Evolutionary conservation across 1,140 invertebrate genomes (phyloP).

Genomic region (Bemisia tabaci): DNA sequence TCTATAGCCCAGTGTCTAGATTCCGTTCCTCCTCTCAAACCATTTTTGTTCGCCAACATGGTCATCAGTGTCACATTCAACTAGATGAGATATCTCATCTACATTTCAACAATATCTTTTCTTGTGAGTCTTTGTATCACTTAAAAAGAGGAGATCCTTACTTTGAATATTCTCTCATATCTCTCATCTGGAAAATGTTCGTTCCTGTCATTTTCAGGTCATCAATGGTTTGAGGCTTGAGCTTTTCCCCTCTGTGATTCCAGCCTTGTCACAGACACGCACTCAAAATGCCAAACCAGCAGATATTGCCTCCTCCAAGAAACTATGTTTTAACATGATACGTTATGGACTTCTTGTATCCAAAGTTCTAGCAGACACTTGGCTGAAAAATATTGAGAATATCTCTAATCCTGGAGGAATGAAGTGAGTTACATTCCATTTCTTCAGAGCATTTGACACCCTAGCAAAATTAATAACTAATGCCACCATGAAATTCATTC

Average conservation of each 20-base stretch:
- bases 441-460: background rate
- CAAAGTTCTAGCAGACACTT: conserved; percentile 18
- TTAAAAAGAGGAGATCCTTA: no score
- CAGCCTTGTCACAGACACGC: conserved; percentile 1
- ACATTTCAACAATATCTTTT: no score
- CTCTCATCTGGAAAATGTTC: no score
- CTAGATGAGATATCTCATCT: no score
- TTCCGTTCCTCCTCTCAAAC: no score
- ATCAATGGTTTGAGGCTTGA: conserved; percentile 17
- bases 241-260: conserved; percentile 7
- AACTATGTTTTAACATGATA: conserved; percentile 13
- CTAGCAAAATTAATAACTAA: background rate
- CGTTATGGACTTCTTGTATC: conserved; percentile 17
- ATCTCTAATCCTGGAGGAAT: conserved; percentile 13
- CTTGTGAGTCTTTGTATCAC: no score
- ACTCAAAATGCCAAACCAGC: background rate
- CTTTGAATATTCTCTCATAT: no score
- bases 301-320: conserved; percentile 2
- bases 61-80: no score
- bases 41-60: no score
- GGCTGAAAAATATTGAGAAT: conserved; percentile 22
- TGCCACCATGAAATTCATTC: background rate
- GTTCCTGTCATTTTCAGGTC: conserved; percentile 17
- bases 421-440: conserved; percentile 18
- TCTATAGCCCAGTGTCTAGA: no score